Percentiles rank a stretch among this genome's conserved stretches.
phyloP scores from a whole-genome alignment of 2,113 vertebrate species.

The Chiloscyllium plagiosum region DNA sequence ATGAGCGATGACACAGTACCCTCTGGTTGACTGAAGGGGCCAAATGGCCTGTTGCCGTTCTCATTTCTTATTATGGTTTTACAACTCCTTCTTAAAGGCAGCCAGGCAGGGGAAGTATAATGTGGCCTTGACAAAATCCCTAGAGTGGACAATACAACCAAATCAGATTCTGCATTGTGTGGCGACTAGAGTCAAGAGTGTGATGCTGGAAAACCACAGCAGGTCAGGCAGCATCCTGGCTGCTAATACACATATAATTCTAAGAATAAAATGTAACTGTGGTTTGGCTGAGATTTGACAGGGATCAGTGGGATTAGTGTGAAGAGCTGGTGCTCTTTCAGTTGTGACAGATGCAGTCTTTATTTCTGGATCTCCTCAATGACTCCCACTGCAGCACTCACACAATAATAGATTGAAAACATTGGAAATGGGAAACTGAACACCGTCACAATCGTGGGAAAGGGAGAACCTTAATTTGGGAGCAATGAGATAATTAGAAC shows the following conservation, averaged over 20 bases:
- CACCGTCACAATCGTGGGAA: background rate
- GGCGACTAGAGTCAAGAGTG: no score
- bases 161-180: background rate
- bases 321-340: background rate
- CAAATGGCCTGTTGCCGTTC: no score
- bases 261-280: background rate
- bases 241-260: background rate
- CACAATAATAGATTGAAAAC: background rate
- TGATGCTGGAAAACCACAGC: no score
- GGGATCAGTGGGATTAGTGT: slow-evolving; percentile 11
- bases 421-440: background rate
- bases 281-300: background rate
- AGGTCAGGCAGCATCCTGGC: no score
- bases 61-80: no score
- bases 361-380: background rate
- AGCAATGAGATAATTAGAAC: background rate
- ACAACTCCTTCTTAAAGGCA: background rate
- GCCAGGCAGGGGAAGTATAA: background rate
- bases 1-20: no score
- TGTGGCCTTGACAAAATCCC: background rate
- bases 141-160: background rate
- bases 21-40: no score
- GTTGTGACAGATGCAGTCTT: slow-evolving; percentile 2
- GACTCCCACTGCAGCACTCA: background rate
- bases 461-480: background rate